Percentiles rank a stretch among this genome's conserved stretches.
These are phyloP conservation scores for Piscicola geometra DNA, from an alignment of 2,888 invertebrate species.

Conservation along the genomic window DNA sequence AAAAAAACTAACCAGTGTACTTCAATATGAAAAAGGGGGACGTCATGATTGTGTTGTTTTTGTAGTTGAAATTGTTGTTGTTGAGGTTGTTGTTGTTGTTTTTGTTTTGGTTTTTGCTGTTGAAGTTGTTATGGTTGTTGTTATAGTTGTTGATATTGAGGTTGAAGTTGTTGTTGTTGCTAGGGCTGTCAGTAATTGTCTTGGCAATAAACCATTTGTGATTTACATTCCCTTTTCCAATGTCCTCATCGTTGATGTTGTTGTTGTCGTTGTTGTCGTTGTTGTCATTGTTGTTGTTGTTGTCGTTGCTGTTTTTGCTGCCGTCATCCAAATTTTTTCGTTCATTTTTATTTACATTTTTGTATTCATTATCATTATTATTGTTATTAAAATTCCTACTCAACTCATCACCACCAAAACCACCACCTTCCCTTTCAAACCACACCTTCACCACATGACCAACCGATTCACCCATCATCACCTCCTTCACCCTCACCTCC, in stretches of 20 bases:
- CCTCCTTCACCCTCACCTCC: background rate
- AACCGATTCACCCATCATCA: background rate
- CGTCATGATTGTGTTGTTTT: too few species aligned
- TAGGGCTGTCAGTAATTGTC: background rate
- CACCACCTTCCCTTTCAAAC: background rate
- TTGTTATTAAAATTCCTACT: background rate
- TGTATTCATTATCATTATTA: background rate
- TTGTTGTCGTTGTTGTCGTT: too few species aligned
- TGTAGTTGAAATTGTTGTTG: too few species aligned
- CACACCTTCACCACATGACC: background rate
- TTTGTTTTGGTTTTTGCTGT: background rate
- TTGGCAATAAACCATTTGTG: constrained; percentile 1
- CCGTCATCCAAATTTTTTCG: too few species aligned
- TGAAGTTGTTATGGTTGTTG: background rate
- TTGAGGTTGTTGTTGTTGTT: background rate
- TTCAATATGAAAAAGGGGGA: too few species aligned
- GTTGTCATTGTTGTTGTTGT: too few species aligned
- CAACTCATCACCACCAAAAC: background rate
- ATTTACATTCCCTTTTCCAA: background rate
- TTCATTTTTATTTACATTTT: too few species aligned
- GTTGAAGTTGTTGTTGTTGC: background rate
- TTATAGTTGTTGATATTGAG: background rate
- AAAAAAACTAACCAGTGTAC: too few species aligned
- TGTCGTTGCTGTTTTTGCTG: too few species aligned
- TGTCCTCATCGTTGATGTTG: too few species aligned